Evolutionary conservation across 2,888 invertebrate species (phyloP).

Genomic region (Geophilus truncorum): DNA sequence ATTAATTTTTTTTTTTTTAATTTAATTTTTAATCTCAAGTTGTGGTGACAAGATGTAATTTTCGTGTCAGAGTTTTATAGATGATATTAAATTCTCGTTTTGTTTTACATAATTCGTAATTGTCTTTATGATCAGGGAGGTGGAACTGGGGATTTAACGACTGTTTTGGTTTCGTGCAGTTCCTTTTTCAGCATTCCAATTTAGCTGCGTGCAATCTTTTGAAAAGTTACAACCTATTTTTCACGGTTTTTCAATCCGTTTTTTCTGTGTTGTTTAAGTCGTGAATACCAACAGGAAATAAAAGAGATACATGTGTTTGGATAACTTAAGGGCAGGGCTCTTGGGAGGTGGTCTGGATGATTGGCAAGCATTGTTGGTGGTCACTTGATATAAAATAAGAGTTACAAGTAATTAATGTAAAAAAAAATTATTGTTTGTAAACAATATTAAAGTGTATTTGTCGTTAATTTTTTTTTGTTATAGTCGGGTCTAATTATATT

Average conservation of each 20-base stretch:
- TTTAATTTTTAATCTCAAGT: too few species aligned
- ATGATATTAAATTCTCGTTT: too few species aligned
- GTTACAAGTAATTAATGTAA: too few species aligned
- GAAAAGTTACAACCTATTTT: background rate
- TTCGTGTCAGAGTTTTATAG: too few species aligned
- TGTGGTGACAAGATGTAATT: too few species aligned
- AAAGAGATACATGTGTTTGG: background rate
- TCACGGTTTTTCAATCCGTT: background rate
- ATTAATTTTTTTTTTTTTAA: too few species aligned
- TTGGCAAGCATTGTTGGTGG: background rate
- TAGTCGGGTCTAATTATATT: too few species aligned
- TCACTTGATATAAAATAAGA: too few species aligned
- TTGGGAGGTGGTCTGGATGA: background rate
- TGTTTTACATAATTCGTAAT: too few species aligned
- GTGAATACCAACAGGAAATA: background rate
- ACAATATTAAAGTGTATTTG: too few species aligned
- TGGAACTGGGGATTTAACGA: background rate
- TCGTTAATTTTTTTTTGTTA: too few species aligned
- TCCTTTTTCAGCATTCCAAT: background rate
- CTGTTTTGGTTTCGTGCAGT: background rate
- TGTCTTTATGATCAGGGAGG: background rate
- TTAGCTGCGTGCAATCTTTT: background rate
- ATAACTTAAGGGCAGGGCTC: background rate
- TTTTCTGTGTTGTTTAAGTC: background rate
- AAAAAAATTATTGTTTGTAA: too few species aligned